These are phyloP conservation scores for Mareca strepera DNA, from an alignment of 2,797 vertebrate species.

Conservation along the genomic window DNA sequence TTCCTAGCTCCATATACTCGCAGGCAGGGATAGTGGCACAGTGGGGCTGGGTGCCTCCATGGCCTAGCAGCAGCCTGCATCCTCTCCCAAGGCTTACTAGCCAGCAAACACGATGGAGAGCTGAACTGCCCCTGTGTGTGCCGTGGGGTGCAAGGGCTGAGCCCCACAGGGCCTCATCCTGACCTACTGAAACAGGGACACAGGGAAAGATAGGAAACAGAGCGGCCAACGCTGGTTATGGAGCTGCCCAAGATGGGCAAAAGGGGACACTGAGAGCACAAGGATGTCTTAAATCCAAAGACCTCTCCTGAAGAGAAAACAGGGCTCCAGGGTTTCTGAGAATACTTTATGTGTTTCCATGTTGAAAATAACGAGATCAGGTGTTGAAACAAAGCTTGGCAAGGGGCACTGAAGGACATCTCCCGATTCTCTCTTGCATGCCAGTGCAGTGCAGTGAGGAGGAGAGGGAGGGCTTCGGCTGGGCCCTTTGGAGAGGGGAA, in stretches of 20 bases:
- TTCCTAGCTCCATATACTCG: background rate
- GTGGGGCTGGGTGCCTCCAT: background rate
- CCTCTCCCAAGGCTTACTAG: background rate
- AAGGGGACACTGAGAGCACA: background rate
- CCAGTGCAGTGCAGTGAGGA: background rate
- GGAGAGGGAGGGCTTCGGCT: background rate
- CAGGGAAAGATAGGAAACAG: background rate
- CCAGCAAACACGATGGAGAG: background rate
- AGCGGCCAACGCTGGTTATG: background rate
- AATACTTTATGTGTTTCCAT: background rate
- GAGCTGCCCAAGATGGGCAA: background rate
- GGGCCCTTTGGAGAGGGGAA: background rate
- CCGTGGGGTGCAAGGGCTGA: background rate
- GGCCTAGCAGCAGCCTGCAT: constrained; percentile 16
- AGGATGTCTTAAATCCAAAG: background rate
- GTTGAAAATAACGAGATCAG: background rate
- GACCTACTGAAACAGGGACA: background rate
- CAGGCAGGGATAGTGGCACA: constrained; percentile 16
- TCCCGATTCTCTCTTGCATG: background rate
- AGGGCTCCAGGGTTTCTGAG: background rate
- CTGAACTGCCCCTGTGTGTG: background rate
- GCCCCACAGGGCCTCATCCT: background rate
- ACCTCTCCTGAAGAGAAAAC: background rate
- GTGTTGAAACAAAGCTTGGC: constrained; percentile 27
- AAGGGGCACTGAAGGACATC: background rate